phyloP scores from a whole-genome alignment of 2,797 vertebrate species.

The Enteromius afrohamiltoni region DNA sequence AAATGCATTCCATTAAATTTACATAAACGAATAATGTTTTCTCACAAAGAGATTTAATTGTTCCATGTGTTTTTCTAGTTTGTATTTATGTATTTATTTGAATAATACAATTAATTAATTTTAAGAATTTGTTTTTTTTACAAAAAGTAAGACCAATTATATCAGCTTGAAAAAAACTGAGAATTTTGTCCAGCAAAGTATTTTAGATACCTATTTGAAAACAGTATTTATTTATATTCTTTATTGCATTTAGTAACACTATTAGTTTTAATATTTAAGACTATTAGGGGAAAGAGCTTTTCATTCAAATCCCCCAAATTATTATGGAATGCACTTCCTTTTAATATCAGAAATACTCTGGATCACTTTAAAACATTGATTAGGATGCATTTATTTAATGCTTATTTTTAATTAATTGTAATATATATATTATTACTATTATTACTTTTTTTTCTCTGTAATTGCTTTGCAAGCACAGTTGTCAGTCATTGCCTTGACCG shows the following conservation, averaged over 20 bases:
- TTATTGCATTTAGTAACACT: not conserved
- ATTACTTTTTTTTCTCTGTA: slow-evolving; percentile 65
- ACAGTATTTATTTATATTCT: not conserved
- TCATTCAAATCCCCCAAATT: too few relatives aligned
- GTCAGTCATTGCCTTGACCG: slow-evolving; percentile 86
- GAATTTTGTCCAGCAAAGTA: too few relatives aligned
- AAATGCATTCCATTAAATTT: not conserved
- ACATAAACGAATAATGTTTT: not conserved
- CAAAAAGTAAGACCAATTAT: too few relatives aligned
- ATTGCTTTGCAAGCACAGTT: slow-evolving; percentile 82
- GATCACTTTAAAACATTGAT: too few relatives aligned
- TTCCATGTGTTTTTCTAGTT: not conserved
- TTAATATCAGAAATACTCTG: too few relatives aligned
- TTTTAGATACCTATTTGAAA: not conserved
- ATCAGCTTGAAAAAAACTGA: too few relatives aligned
- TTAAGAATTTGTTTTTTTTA: not conserved
- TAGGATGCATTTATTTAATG: too few relatives aligned
- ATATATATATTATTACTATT: not conserved
- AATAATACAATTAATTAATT: not conserved
- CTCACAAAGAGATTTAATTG: not conserved
- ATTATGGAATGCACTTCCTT: too few relatives aligned
- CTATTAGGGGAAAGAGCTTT: too few relatives aligned
- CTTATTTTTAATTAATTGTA: too few relatives aligned
- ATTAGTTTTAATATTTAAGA: not conserved
- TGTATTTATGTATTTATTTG: too few relatives aligned